Evolutionary conservation across 1,140 invertebrate genomes (phyloP), one percentile per base, ranked within the genome.

Genomic region (Calephelis nemesis): DNA sequence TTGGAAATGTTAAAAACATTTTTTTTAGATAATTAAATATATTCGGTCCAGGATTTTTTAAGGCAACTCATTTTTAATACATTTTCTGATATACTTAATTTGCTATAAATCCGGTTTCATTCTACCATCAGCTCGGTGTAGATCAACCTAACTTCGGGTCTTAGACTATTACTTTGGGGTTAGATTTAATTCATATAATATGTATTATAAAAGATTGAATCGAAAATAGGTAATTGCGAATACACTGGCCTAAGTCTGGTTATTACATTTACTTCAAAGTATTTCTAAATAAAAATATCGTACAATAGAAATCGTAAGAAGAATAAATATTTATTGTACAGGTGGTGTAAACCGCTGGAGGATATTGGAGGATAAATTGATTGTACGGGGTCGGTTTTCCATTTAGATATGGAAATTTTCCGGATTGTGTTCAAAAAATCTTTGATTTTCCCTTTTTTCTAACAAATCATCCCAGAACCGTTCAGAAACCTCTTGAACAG

Each of bases 321-420:
- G 79, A 83, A 89, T 89, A 91, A 91, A 91, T 89, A 91, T 91
- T 91, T 91, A 91, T 91, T 88, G 85, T 88, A 88, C 88, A 90
- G 87, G 88, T 91, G 87, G 87, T 89, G 86, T 91, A 90, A 87
- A 88, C 86, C 85, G 87, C 87, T 83, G 69, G 82, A 87, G 88
- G 88, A 89, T 90, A 89, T 90, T 90, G 85, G 73, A 78, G 86
- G 87, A 89, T 91, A 91, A 91, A 91, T 91, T 91, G 88, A 91
- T 91, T 91, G 87, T 88, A 83, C 85, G 83, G 86, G 88, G 87
- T 88, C 86, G 87, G 87, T 91, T 91, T 91, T 88, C 88, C 87
- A 91, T 91, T 91, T 91, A 91, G 88, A 91, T 91, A 91, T 91
- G 88, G 87, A 91, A 91, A 91, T 91, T 88, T 88, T 81, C 81